Base-by-base conservation (phyloP, 2,113 vertebrate species). In the Lepidothrix coronata region DNA sequence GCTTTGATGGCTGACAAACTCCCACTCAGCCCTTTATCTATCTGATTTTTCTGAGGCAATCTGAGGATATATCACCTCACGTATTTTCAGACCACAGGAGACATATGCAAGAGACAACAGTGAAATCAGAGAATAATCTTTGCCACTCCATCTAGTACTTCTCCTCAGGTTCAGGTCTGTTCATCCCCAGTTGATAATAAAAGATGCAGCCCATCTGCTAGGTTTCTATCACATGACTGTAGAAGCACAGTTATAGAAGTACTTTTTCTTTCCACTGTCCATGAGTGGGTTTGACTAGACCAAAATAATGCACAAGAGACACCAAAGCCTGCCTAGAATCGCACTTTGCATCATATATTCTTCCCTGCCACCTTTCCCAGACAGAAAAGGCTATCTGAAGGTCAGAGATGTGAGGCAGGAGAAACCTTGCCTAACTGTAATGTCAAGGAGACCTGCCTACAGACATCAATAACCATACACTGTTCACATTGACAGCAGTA, bases 161-260 rank as follows among this genome's bases (percentile, higher is more conserved):
- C 71, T 86, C 76, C 46, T 51, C 3, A 55, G 70, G 90, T 93
- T 96, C 14, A 3, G 49, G 75, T 93, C 94, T 94, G 94, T 67
- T 95, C 92, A 84, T 62, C 55, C 43, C 65, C 85, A 73, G 48
- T 35, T 0, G 37, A 83, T 86, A 95, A 91, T 93, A 89, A 90
- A 93, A 95, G 91, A 91, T 4, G 3, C 43, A 74, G 76, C 85
- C 89, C 96, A 95, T 91, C 91, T 95, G 91, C 35, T 86, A 58
- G 72, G 76, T 71, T 94, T 88, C 85, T 86, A 1, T 46, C 63
- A 66, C 83, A 43, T 33, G 76, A 59, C 85, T 95, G 43, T 12
- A 74, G 51, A 84, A 88, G 63, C 21, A 84, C 68, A 88, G 35
- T 94, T 93, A 93, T 35, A 90, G 83, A 88, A 92, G 37, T 70